Evolutionary conservation across 2,888 invertebrate genomes (phyloP).

Genomic region (Ormyrus nitidulus): DNA sequence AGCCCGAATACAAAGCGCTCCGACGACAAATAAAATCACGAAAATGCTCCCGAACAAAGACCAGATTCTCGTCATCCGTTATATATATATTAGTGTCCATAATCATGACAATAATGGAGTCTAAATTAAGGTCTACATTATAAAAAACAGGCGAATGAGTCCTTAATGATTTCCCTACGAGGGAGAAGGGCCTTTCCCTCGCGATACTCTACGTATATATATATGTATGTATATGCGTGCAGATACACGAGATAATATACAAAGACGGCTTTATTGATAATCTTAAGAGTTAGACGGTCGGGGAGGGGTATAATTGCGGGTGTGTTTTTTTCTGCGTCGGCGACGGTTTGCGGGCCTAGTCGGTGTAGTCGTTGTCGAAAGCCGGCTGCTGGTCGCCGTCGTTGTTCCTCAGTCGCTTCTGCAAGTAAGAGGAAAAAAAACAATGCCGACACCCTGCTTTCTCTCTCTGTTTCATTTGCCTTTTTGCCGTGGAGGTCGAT

Average conservation of each 20-base stretch:
- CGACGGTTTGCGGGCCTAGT: constrained; percentile 60
- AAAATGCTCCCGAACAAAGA: constrained; percentile 11
- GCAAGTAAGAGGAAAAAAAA: constrained; percentile 73
- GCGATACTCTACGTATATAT: constrained; percentile 1
- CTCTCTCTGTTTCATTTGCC: background rate
- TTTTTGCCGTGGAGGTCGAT: background rate
- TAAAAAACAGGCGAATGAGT: constrained; percentile 10
- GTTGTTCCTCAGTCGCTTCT: constrained; percentile 77
- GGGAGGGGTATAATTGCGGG: background rate
- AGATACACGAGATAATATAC: constrained; percentile 27
- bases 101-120: background rate
- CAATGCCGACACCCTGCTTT: constrained; percentile 50
- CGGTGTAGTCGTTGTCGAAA: constrained; percentile 67
- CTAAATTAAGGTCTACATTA: constrained; percentile 6
- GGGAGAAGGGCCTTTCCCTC: constrained; percentile 4
- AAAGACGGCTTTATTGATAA: constrained; percentile 11
- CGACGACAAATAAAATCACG: constrained; percentile 30
- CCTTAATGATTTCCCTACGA: constrained; percentile 1
- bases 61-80: constrained; percentile 39
- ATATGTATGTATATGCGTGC: constrained; percentile 1
- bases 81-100: background rate
- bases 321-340: constrained; percentile 17
- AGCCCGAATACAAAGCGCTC: background rate
- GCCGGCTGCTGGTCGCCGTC: constrained; percentile 64
- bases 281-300: background rate